Evolutionary conservation across 1,140 invertebrate species (phyloP), one percentile per base, ranked within the genome.

Genomic region (Notospermus geniculatus): DNA sequence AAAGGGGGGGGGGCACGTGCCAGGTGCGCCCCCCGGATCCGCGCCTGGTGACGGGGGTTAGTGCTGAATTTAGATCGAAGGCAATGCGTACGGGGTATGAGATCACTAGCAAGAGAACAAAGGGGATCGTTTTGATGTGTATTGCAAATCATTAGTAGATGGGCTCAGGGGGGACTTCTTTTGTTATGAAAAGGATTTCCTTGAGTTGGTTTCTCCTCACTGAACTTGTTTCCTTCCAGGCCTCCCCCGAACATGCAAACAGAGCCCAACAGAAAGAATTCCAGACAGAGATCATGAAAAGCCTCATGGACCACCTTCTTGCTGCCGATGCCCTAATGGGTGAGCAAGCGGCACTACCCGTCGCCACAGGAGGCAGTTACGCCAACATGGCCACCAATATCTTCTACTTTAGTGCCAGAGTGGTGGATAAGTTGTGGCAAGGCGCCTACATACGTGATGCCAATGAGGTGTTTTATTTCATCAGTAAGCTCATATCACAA

Each of bases 401-500:
- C 0, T 96, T 94, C 74, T 96, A 97, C 74, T 86, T 97, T 59
- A 90, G 92, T 0, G 90, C 92, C 0, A 84, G 95, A 67, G 87
- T 98, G 41, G 95, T 98, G 2, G 96, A 99, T 75, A 97, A 97
- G 83, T 82, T 98, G 52, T 98, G 96, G 96, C 93, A 97, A 83
- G 93, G 93, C 87, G 69, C 71, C 17, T 80, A 72, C 64, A 75
- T 70, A 59, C 89, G 92, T 78, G 92, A 97, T 80, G 90, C 93
- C 0, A 92, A 96, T 74, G 93, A 97, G 78, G 90, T 97, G 0
- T 94, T 97, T 76, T 93, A 97, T 77, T 97, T 96, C 77, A 90
- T 97, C 54, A 89, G 95, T 5, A 93, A 95, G 79, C 80, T 98
- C 41, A 91, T 97, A 59, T 88, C 88, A 0, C 78, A 82, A 67